Base-by-base conservation (phyloP, 2,888 invertebrate genomes). In the Macrostomum cliftonense region DNA sequence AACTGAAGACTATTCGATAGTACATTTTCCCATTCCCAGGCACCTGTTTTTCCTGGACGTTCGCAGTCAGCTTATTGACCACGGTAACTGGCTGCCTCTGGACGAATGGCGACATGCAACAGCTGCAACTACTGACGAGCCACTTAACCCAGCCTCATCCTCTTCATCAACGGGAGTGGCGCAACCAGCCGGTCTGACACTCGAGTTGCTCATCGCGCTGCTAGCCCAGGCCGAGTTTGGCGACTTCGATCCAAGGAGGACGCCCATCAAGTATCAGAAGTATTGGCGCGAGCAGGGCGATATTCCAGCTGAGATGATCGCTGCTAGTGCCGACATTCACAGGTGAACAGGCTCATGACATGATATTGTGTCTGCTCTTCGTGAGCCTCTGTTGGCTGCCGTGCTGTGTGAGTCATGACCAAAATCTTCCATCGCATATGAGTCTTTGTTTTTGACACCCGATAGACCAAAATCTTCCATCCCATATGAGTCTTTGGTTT, bases 1-100 rank as follows among this genome's bases (percentile, higher is more conserved):
- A 4, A n/a, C n/a, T n/a, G n/a, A n/a, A n/a, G n/a, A n/a, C n/a
- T n/a, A n/a, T n/a, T n/a, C n/a, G n/a, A n/a, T n/a, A n/a, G n/a
- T n/a, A n/a, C n/a, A n/a, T n/a, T n/a, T n/a, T n/a, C n/a, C n/a
- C n/a, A n/a, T 21, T 55, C 58, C 13, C 55, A 78, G 78, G 59
- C 77, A 83, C 68, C 79, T 82, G 66, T 86, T 86, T 71, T 87
- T 83, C 65, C 77, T 83, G 56, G 82, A 86, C 68, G 81, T 84
- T 1, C 79, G n/a, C 13, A 13, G 39, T 16, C 39, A 52, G 16
- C 39, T 52, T 2, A 48, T 14, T 12, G 21, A 38, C 13, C 45
- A 40, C 16, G 40, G 16, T 9, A 19, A 16, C 16, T 40, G 16
- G 40, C 40, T 40, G 17, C 40, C 16, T 2, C 28, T 28, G 28